Percentiles rank a stretch among this genome's conserved stretches.
Evolutionary conservation across 2,113 vertebrate species (phyloP).

Genomic region (Diadophis punctatus): DNA sequence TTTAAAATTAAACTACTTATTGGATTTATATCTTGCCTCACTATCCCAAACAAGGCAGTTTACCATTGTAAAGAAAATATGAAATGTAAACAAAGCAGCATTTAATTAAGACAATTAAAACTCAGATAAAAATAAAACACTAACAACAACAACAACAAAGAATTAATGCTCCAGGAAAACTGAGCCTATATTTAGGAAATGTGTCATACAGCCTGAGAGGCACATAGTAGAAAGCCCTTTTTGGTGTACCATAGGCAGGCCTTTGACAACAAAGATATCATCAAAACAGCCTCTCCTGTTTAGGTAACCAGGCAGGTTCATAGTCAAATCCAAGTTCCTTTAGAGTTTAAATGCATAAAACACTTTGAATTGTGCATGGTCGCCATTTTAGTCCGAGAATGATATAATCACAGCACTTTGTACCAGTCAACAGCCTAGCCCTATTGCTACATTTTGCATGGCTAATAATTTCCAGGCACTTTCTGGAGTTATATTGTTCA

Average conservation of each 20-base stretch:
- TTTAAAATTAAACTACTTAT: neutral
- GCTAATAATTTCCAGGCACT: neutral
- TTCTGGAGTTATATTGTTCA: neutral
- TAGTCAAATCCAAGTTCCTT: neutral
- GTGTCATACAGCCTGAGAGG: neutral
- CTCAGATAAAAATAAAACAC: neutral
- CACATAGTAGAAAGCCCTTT: neutral
- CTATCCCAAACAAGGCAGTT: neutral
- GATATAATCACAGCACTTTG: neutral
- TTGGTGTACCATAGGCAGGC: neutral
- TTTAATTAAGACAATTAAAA: neutral
- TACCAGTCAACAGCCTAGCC: neutral
- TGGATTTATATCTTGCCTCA: neutral
- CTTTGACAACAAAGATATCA: neutral
- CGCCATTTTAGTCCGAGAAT: neutral
- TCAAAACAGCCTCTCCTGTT: neutral
- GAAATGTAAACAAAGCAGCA: neutral
- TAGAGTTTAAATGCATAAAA: neutral
- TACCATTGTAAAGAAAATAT: neutral
- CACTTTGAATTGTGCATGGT: neutral
- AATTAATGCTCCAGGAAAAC: neutral
- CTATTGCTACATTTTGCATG: neutral
- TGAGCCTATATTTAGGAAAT: neutral
- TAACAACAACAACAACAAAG: neutral
- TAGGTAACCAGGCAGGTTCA: neutral